A percentile compares a stretch with the other conserved stretches of the same genome.
Conservation (phyloP, 2,113 vertebrate species). For the Lampris megalopsis region DNA sequence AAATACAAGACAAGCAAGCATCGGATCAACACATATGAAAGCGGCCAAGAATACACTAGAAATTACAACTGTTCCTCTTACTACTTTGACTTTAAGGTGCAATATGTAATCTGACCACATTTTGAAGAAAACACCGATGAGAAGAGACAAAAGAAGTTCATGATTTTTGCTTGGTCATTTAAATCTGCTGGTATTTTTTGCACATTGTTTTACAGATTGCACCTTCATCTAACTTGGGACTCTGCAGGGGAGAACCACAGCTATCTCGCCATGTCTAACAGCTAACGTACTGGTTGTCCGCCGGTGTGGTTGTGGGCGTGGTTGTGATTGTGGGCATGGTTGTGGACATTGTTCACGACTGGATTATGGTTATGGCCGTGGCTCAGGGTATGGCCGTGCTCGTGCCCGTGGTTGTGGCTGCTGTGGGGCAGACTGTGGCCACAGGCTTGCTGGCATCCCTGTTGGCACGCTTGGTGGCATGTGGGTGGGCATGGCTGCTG, state of each 20-base stretch:
- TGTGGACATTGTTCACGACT: conserved; percentile 63
- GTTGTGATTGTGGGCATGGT: conserved; percentile 57
- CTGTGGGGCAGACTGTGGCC: conserved; percentile 66
- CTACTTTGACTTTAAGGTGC: conserved; percentile 52
- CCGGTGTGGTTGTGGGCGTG: conserved; percentile 62
- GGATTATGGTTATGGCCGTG: conserved; percentile 61
- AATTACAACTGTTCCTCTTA: conserved; percentile 5
- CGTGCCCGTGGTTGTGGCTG: conserved; percentile 55
- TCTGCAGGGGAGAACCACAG: background rate
- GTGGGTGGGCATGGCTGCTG: conserved; percentile 39
- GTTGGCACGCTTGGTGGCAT: conserved; percentile 66
- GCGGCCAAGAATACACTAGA: background rate
- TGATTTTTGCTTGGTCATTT: too few relatives aligned
- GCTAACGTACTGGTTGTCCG: conserved; percentile 74
- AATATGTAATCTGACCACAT: conserved; percentile 40
- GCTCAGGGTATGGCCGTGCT: conserved; percentile 29
- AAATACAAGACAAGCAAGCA: background rate
- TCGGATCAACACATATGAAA: too few relatives aligned
- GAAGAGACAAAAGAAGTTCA: background rate
- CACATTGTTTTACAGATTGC: conserved; percentile 54
- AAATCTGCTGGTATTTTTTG: background rate
- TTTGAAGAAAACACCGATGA: background rate
- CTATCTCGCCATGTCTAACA: conserved; percentile 5
- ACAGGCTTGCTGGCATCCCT: conserved; percentile 47
- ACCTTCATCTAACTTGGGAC: conserved; percentile 46